Evolutionary conservation across 2,113 vertebrate species (phyloP).

Genomic region (Galemys pyrenaicus): DNA sequence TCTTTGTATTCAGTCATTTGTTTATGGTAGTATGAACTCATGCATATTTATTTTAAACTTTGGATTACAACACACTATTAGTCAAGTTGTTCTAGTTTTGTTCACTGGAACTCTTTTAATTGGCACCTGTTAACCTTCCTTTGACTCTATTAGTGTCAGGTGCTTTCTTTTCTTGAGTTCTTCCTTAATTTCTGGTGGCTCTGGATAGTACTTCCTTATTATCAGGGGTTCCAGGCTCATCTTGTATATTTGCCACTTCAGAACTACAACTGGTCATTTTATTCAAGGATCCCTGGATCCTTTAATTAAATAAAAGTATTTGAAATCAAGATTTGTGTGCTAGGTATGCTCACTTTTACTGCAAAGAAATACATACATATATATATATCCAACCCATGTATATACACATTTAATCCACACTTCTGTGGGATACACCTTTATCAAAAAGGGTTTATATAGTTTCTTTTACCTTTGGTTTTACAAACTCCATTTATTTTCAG

Average conservation of each 20-base stretch:
- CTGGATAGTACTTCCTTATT: too few relatives aligned
- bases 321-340: background rate
- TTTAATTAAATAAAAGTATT: background rate
- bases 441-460: background rate
- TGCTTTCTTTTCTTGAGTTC: background rate
- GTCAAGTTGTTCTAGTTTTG: background rate
- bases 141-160: background rate
- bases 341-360: background rate
- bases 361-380: background rate
- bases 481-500: background rate
- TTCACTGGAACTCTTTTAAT: too few relatives aligned
- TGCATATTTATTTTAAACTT: background rate
- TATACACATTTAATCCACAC: background rate
- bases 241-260: background rate
- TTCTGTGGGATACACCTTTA: background rate
- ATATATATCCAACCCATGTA: rapidly evolving
- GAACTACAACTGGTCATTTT: background rate
- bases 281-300: background rate
- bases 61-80: background rate
- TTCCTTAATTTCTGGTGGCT: background rate
- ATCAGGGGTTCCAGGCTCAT: background rate
- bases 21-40: background rate
- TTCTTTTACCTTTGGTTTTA: background rate
- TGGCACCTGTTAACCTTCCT: background rate
- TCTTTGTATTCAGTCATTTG: background rate